phyloP scores from a whole-genome alignment of 2,113 vertebrate species.

The Ptyas mucosa region DNA sequence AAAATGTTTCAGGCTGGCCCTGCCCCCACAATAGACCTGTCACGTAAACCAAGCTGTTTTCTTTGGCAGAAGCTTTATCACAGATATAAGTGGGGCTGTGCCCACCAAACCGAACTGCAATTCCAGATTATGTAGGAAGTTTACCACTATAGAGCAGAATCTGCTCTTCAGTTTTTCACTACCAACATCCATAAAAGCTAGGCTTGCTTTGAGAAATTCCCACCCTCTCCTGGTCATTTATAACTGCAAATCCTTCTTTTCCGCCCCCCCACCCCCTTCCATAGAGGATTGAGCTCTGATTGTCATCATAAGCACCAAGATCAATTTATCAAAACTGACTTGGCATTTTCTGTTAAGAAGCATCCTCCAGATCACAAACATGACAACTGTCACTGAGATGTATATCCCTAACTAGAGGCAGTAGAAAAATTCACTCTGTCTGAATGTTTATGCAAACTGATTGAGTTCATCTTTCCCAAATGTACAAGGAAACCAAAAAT shows the following conservation, averaged over 20 bases:
- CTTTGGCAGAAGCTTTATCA: background rate
- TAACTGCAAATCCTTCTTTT: background rate
- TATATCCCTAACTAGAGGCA: background rate
- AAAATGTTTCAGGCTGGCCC: background rate
- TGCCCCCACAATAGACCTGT: background rate
- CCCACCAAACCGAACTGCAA: background rate
- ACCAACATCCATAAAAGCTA: background rate
- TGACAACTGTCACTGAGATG: background rate
- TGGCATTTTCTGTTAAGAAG: background rate
- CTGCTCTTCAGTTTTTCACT: background rate
- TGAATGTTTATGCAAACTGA: background rate
- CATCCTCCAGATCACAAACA: background rate
- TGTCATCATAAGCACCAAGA: background rate
- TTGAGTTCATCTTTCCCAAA: background rate
- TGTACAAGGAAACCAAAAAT: background rate
- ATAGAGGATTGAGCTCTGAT: background rate
- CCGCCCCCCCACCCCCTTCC: too few species aligned
- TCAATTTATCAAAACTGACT: background rate
- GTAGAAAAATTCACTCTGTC: background rate
- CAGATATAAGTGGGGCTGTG: background rate
- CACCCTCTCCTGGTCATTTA: background rate
- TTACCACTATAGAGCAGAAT: background rate
- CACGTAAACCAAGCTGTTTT: background rate
- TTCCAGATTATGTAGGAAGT: background rate
- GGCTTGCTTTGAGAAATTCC: background rate